A percentile compares a stretch with the other conserved stretches of the same genome.
Evolutionary conservation across 2,113 vertebrate genomes (phyloP).

Genomic region (Pelmatolapia mariae): DNA sequence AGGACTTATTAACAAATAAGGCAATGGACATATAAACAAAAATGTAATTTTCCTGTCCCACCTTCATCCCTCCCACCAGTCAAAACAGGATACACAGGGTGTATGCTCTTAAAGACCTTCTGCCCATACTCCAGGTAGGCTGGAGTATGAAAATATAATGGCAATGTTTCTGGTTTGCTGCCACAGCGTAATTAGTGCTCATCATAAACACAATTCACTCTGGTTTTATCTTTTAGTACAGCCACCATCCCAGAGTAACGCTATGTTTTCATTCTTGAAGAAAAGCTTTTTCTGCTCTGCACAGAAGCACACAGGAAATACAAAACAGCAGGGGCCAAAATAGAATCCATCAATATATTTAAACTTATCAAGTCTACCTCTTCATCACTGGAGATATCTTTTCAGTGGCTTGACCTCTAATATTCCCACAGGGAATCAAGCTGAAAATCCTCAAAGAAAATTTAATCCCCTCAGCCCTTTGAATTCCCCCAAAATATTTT

Average conservation of each 20-base stretch:
- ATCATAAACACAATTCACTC: not conserved
- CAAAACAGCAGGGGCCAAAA: not conserved
- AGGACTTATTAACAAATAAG: too few relatives aligned
- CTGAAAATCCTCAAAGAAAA: not conserved
- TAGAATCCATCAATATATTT: not conserved
- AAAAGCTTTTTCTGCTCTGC: not conserved
- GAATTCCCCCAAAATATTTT: not conserved
- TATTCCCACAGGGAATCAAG: not conserved
- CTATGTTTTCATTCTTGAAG: not conserved
- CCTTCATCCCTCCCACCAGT: rapidly evolving
- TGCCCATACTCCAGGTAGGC: not conserved
- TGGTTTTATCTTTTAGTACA: not conserved
- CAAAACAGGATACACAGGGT: not conserved
- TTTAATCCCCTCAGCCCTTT: not conserved
- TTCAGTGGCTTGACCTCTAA: not conserved
- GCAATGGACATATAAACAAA: not conserved
- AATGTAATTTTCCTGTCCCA: not conserved
- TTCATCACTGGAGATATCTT: not conserved
- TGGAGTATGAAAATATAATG: not conserved
- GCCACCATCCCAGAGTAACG: not conserved
- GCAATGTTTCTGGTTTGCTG: not conserved
- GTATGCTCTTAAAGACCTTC: not conserved
- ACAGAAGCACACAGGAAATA: not conserved
- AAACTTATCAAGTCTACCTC: not conserved
- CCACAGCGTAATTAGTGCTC: not conserved